Evolutionary conservation across 2,888 invertebrate genomes (phyloP).

Genomic region (Agrochola lota): DNA sequence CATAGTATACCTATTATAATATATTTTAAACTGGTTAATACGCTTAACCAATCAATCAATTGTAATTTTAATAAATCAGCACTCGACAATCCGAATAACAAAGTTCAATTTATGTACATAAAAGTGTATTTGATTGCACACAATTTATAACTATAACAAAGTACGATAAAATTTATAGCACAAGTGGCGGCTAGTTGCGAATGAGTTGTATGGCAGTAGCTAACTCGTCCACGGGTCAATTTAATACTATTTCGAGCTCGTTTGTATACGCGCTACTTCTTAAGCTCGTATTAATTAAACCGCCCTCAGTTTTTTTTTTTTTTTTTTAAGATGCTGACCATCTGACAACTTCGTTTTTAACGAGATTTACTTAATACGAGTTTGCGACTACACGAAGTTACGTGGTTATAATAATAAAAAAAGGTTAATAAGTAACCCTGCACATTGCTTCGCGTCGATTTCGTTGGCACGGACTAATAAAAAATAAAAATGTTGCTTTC

Average conservation of each 20-base stretch:
- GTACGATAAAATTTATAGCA: conserved; percentile 36
- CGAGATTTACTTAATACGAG: conserved; percentile 2
- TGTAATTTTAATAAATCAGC: conserved; percentile 23
- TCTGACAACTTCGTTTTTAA: background rate
- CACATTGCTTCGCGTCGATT: conserved; percentile 3
- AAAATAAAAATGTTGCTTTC: background rate
- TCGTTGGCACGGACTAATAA: background rate
- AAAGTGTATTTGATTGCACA: conserved; percentile 36
- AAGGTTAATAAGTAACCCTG: background rate
- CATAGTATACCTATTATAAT: conserved; percentile 1
- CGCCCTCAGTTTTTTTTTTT: background rate
- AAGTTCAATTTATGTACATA: conserved; percentile 47
- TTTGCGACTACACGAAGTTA: conserved; percentile 7
- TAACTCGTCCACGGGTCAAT: conserved; percentile 16
- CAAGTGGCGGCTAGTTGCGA: conserved; percentile 30
- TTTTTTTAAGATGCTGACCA: conserved; percentile 1
- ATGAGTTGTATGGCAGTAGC: conserved; percentile 47
- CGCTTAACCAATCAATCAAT: background rate
- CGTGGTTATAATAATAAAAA: background rate
- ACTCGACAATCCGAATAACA: conserved; percentile 44
- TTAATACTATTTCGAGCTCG: conserved; percentile 16
- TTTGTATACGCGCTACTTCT: background rate
- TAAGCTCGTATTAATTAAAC: conserved; percentile 22
- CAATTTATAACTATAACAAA: conserved; percentile 53
- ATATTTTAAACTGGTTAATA: conserved; percentile 5